These are phyloP conservation scores for Ceyx melanurus DNA, from an alignment of 2,113 vertebrate species.

Conservation along the genomic window DNA sequence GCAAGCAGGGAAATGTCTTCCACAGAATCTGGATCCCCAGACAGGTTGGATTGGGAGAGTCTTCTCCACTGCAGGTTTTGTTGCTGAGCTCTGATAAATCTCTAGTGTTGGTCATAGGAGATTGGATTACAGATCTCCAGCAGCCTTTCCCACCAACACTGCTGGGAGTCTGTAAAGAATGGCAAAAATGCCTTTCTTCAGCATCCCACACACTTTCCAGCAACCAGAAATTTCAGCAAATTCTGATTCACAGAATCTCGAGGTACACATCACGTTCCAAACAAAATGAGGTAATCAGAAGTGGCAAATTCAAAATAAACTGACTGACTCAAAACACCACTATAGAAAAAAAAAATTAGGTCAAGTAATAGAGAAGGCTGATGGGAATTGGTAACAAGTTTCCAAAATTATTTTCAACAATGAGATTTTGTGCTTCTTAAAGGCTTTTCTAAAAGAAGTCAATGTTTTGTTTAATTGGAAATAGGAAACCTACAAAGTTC, in stretches of 20 bases:
- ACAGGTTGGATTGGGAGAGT: not conserved
- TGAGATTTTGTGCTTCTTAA: conserved; percentile 7
- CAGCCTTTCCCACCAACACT: not conserved
- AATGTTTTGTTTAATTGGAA: not conserved
- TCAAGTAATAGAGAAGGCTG: not conserved
- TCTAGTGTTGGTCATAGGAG: not conserved
- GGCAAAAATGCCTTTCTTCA: not conserved
- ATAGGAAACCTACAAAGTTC: not conserved
- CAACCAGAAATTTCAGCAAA: not conserved
- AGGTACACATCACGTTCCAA: not conserved
- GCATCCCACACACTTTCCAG: not conserved
- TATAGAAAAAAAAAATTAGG: not conserved
- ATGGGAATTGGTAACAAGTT: not conserved
- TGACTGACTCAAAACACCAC: not conserved
- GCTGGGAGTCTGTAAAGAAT: not conserved
- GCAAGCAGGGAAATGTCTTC: not conserved
- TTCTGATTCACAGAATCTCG: not conserved
- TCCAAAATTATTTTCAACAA: conserved; percentile 17
- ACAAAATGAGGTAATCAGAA: not conserved
- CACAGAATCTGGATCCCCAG: not conserved
- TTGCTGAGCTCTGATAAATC: not conserved
- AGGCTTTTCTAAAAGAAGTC: not conserved
- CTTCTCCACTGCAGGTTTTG: not conserved
- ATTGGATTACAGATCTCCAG: not conserved
- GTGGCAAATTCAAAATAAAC: not conserved